These are phyloP conservation scores for Mirounga angustirostris DNA, from an alignment of 2,113 vertebrate genomes.

Conservation along the genomic window DNA sequence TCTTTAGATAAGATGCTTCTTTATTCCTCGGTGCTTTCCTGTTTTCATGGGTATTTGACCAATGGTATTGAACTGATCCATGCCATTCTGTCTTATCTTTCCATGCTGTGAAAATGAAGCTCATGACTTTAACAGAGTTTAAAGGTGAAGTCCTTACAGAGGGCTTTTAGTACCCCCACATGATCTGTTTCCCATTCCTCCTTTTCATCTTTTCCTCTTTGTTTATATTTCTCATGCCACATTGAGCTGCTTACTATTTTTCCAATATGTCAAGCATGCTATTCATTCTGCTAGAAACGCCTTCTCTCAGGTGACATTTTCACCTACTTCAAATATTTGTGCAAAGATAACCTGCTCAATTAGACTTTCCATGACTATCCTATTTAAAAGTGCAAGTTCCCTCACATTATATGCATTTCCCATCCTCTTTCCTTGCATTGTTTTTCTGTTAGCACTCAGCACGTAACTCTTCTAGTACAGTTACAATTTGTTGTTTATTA, in stretches of 20 bases:
- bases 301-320: background rate
- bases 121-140: background rate
- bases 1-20: background rate
- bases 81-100: background rate
- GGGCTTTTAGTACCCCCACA: background rate
- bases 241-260: background rate
- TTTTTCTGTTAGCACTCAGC: background rate
- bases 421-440: background rate
- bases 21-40: background rate
- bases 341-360: background rate
- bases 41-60: background rate
- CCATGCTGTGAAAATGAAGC: background rate
- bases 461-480: background rate
- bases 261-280: background rate
- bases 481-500: background rate
- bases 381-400: background rate
- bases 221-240: background rate
- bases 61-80: background rate
- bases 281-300: background rate
- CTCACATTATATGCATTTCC: background rate
- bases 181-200: background rate
- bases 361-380: background rate
- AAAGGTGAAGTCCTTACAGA: background rate
- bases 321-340: background rate
- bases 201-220: background rate